A percentile compares a stretch with the other conserved stretches of the same genome.
Conservation (phyloP, 2,797 vertebrate genomes). For the Takifugu rubripes region DNA sequence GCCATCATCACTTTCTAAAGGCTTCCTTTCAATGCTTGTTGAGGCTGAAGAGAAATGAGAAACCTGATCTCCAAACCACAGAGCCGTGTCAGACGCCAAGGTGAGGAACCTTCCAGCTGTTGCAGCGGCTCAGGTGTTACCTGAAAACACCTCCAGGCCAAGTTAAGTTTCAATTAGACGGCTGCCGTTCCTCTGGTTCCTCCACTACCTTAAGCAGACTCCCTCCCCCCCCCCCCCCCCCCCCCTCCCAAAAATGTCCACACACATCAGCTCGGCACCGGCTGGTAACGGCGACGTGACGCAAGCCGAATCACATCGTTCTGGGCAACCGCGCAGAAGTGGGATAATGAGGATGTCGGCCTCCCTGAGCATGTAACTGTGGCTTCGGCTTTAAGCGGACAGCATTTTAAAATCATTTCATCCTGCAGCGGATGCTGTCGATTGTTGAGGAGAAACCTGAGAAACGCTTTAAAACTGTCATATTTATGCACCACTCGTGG, state of each 20-base stretch:
- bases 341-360: constrained; percentile 23
- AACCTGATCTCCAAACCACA: constrained; percentile 62
- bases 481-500: constrained; percentile 43
- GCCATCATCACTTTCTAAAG: constrained; percentile 48
- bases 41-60: constrained; percentile 47
- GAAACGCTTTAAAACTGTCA: constrained; percentile 29
- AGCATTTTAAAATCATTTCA: constrained; percentile 16
- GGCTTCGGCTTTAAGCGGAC: constrained; percentile 8
- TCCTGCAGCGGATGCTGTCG: constrained; percentile 11
- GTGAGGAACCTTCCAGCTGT: constrained; percentile 41
- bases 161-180: constrained; percentile 47
- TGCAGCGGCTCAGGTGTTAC: constrained; percentile 53
- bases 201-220: constrained; percentile 22
- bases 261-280: constrained; percentile 3
- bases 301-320: constrained; percentile 7
- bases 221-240: constrained; percentile 8
- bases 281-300: constrained; percentile 15
- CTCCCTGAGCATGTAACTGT: constrained; percentile 25
- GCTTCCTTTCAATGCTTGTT: constrained; percentile 56
- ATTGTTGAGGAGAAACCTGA: constrained; percentile 3
- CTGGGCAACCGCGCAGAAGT: constrained; percentile 9
- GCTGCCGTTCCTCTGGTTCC: constrained; percentile 31
- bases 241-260: constrained; percentile 22
- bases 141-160: constrained; percentile 61
- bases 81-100: constrained; percentile 45